Evolutionary conservation across 2,113 vertebrate genomes (phyloP), one percentile per base, ranked within the genome.

Genomic region (Uria lomvia): DNA sequence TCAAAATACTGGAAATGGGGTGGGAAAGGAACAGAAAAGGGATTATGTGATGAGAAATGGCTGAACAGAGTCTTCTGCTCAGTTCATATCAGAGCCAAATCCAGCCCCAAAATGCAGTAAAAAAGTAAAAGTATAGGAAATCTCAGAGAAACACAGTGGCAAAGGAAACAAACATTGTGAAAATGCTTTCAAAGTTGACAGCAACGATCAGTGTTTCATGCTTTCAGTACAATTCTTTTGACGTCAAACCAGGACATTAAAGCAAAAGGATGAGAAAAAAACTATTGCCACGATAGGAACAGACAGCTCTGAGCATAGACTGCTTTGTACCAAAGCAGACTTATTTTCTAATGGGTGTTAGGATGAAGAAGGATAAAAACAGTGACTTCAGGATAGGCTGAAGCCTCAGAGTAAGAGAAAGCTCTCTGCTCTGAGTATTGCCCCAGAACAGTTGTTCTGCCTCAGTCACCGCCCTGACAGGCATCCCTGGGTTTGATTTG

Each of bases 401-500:
- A 78, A 87, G 27, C 45, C 42, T 55, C 15, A 29, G 32, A 52
- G 16, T 82, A 45, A 73, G 27, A 83, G 50, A 81, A 27, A 42
- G 7, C 12, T 88, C 40, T 72, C 27, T 93, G 43, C 49, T 77
- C 75, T 26, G 36, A 38, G 26, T 58, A 17, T 52, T 92, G 66
- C 29, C 30, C 26, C 53, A 40, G 36, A 47, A n/a, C 5, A 50
- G 76, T 65, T 13, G 4, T 66, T 90, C 32, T 85, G 34, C 49
- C 79, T 87, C 34, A 1, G 26, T 87, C 24, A 20, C 18, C 45
- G 90, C 32, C 59, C 63, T 81, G 52, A 53, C 72, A 74, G 26
- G 8, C 23, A 83, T 49, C 67, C 27, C 18, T 58, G 84, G 26
- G 16, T 94, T 94, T 97, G 90, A 80, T 85, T 95, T 94, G 91